Percentiles rank a stretch among this genome's conserved stretches.
These are phyloP conservation scores for Operophtera brumata DNA, from an alignment of 2,888 invertebrate species.

Conservation along the genomic window DNA sequence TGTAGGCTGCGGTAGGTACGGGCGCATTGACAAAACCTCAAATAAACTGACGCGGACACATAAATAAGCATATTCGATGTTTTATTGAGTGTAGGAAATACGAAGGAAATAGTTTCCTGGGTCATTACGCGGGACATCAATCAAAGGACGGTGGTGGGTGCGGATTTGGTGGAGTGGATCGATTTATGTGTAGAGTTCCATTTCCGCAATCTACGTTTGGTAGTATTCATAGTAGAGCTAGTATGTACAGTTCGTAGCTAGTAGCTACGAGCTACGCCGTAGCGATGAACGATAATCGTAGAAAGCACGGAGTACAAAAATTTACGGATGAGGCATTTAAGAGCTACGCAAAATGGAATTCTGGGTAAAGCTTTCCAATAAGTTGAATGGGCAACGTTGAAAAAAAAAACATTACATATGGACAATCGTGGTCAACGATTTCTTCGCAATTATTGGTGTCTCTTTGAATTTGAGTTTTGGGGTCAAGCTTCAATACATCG, in stretches of 20 bases:
- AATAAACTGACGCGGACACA: constrained; percentile 74
- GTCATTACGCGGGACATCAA: constrained; percentile 77
- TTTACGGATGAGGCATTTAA: constrained; percentile 3
- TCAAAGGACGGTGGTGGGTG: constrained; percentile 61
- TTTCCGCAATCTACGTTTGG: constrained; percentile 29
- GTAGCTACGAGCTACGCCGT: constrained; percentile 21
- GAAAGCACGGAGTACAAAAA: constrained; percentile 4
- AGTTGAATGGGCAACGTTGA: neutral
- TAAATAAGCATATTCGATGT: constrained; percentile 79
- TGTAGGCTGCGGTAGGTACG: constrained; percentile 65
- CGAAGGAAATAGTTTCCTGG: constrained; percentile 78
- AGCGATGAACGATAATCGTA: constrained; percentile 18
- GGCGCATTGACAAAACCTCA: constrained; percentile 73
- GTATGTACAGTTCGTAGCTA: constrained; percentile 19
- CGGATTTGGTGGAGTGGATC: constrained; percentile 51
- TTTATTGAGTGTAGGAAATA: constrained; percentile 79
- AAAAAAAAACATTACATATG: neutral
- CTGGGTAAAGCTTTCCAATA: neutral
- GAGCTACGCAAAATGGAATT: neutral
- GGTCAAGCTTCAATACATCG: no score
- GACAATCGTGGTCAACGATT: neutral
- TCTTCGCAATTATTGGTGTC: no score
- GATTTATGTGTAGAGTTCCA: constrained; percentile 41
- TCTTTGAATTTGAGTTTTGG: neutral
- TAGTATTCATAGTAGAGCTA: constrained; percentile 13